Evolutionary conservation across 2,888 invertebrate species (phyloP), one percentile per base, ranked within the genome.

Genomic region (Cheilosia vulpina): DNA sequence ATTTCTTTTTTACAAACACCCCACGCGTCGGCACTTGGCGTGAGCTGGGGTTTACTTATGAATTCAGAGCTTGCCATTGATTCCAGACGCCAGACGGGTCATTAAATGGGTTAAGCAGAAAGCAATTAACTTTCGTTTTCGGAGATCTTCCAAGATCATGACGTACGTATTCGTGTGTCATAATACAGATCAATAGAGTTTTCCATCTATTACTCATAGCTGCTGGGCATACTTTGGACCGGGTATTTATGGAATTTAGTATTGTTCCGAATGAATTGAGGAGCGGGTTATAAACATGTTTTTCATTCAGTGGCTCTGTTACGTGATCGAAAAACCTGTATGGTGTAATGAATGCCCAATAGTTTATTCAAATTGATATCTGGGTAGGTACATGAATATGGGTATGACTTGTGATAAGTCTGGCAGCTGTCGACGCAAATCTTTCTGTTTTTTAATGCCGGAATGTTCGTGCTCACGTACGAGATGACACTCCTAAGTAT

Each of bases 21-120:
- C 82, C 82, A 83, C 82, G 82, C 82, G 68, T 41, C 50, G 27
- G 31, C 60, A 73, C 82, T 83, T 83, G 78, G 82, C 78, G 66
- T 38, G 72, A 83, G 66, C 62, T 62, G 38, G 34, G 68, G 65
- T 62, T 83, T 52, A 83, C 82, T 83, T 83, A 83, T 68, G 50
- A 60, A 69, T 41, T 47, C 41, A 52, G 31, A 50, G 58, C 58
- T 76, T 52, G 66, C 31, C 58, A 50, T 19, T 27, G 17, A 47
- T 47, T 38, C 47, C 65, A 65, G 55, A 47, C 66, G 13, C 50
- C 75, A 75, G 65, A 50, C 66, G 17, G 52, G 52, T 66, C 76
- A 68, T 2, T 55, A 17, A 43, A 53, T 68, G 19, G 43, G 47
- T 7, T 63, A 55, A 19, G 41, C 21, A 43, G 9, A n/a, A 4